Conservation (phyloP, 1,140 invertebrate species). For the Caenorhabditis inopinata region DNA sequence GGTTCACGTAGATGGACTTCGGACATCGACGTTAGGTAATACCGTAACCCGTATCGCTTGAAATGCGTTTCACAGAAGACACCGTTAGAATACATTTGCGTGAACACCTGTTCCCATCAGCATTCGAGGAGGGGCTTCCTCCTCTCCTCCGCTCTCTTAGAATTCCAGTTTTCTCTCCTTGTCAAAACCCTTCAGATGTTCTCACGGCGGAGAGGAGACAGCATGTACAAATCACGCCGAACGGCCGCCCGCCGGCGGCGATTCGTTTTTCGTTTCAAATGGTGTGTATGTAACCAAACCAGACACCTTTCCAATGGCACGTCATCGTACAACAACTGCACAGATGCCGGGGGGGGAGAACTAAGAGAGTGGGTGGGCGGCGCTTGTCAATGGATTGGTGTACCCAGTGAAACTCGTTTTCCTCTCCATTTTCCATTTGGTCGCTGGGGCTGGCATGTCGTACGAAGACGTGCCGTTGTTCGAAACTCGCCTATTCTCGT, state of each 20-base stretch:
- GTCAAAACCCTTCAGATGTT: background rate
- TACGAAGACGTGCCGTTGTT: background rate
- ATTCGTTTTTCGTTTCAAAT: background rate
- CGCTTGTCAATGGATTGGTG: background rate
- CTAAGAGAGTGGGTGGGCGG: conserved; percentile 26
- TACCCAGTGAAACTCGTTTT: conserved; percentile 1
- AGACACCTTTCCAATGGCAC: background rate
- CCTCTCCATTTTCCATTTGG: background rate
- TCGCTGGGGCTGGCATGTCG: background rate
- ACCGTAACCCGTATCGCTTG: too few species aligned
- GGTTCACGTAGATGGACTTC: too few species aligned
- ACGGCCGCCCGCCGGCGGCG: background rate
- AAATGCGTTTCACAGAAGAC: too few species aligned
- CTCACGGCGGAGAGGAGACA: background rate
- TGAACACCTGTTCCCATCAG: too few species aligned
- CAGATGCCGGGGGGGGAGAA: background rate
- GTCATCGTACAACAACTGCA: background rate
- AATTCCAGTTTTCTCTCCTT: too few species aligned
- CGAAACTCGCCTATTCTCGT: background rate
- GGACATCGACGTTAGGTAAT: too few species aligned
- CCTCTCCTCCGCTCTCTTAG: too few species aligned
- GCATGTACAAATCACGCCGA: background rate
- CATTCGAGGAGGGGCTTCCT: too few species aligned
- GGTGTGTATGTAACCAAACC: conserved; percentile 33
- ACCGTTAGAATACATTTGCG: too few species aligned